Conservation (phyloP, 2,797 vertebrate species). For the Hypotaenidia okinawae region DNA sequence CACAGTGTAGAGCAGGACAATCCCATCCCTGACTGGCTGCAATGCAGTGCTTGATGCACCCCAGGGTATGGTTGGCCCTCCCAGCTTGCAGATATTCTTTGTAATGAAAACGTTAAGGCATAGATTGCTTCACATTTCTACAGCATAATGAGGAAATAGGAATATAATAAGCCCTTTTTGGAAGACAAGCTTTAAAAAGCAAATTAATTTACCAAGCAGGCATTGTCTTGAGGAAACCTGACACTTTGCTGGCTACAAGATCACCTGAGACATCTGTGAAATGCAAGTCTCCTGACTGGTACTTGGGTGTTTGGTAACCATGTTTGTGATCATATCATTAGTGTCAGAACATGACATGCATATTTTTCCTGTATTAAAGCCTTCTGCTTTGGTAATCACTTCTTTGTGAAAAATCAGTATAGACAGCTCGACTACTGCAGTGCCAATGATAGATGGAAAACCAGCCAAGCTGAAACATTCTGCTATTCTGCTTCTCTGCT, state of each 20-base stretch:
- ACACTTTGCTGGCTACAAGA: background rate
- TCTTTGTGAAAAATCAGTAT: background rate
- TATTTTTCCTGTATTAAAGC: background rate
- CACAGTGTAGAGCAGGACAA: too few relatives aligned
- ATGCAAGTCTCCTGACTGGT: background rate
- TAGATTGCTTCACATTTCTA: slow-evolving; percentile 5
- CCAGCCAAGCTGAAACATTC: background rate
- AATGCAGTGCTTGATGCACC: too few relatives aligned
- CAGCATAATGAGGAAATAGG: background rate
- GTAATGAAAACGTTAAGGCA: background rate
- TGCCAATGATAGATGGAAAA: background rate
- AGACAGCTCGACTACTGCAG: background rate
- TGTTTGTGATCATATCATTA: background rate
- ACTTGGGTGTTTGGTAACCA: background rate
- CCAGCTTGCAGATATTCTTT: background rate
- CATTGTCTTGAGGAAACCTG: background rate
- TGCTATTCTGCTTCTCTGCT: background rate
- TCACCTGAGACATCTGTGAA: slow-evolving; percentile 33
- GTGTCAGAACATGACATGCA: background rate
- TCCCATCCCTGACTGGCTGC: too few relatives aligned
- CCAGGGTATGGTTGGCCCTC: too few relatives aligned
- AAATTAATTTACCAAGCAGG: slow-evolving; percentile 45
- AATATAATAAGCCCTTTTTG: background rate
- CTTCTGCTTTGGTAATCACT: background rate
- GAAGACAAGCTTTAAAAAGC: background rate